Percentiles rank a stretch among this genome's conserved stretches.
Evolutionary conservation across 2,888 invertebrate genomes (phyloP).

Genomic region (Aspidapion aeneum): DNA sequence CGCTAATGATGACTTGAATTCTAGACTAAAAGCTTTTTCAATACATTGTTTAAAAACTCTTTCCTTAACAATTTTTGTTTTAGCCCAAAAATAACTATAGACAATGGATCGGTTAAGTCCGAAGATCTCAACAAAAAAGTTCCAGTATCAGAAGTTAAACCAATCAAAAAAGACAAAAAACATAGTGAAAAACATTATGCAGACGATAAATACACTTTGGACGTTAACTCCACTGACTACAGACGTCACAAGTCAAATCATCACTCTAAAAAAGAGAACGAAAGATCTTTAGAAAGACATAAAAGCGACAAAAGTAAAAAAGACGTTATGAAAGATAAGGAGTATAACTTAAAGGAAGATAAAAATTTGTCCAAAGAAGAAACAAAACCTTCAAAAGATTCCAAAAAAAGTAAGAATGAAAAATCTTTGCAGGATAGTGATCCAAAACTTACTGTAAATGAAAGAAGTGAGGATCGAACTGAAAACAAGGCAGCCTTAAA

Average conservation of each 20-base stretch:
- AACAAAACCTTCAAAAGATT: not conserved
- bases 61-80: constrained; percentile 21
- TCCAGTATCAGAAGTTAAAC: constrained; percentile 38
- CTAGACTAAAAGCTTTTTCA: too few species aligned
- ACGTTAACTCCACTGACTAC: constrained; percentile 35
- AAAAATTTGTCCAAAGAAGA: not conserved
- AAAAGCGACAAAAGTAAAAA: constrained; percentile 16
- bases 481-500: constrained; percentile 4
- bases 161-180: constrained; percentile 41
- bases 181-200: constrained; percentile 17
- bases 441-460: too few species aligned
- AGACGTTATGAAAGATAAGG: constrained; percentile 5
- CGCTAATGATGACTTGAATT: too few species aligned
- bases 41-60: too few species aligned
- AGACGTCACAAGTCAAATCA: constrained; percentile 35
- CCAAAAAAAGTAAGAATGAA: constrained; percentile 17
- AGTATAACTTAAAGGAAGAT: constrained; percentile 2
- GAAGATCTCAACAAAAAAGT: constrained; percentile 34
- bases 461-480: too few species aligned
- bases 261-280: constrained; percentile 24
- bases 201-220: constrained; percentile 37
- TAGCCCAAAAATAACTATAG: constrained; percentile 46
- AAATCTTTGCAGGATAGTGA: too few species aligned
- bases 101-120: constrained; percentile 39
- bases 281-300: constrained; percentile 12